Conservation (phyloP, 2,113 vertebrate species). For the Acrocephalus arundinaceus region DNA sequence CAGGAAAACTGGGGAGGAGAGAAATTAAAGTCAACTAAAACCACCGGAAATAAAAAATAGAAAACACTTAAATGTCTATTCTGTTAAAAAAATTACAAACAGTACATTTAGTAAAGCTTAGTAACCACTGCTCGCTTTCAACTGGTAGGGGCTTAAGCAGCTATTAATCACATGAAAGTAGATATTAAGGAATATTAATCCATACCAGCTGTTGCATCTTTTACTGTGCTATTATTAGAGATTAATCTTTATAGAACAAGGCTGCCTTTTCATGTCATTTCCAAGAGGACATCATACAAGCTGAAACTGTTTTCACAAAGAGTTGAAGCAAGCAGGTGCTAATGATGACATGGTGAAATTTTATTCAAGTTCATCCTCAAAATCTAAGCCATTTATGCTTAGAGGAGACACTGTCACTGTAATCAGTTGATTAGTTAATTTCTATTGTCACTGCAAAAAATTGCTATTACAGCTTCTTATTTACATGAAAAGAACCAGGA, state of each 20-base stretch:
- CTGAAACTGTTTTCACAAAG: neutral
- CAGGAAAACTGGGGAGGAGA: neutral
- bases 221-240: conserved; percentile 79
- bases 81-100: neutral
- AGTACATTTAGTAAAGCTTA: conserved; percentile 39
- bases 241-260: conserved; percentile 77
- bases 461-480: neutral
- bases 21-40: neutral
- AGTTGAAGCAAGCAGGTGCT: neutral
- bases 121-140: conserved; percentile 16
- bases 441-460: neutral
- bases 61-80: neutral
- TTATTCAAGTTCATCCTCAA: neutral
- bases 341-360: neutral
- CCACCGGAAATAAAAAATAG: neutral
- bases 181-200: conserved; percentile 79
- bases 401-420: neutral
- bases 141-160: conserved; percentile 69
- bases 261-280: conserved; percentile 61
- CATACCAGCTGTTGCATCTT: conserved; percentile 70
- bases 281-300: conserved; percentile 19
- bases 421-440: neutral
- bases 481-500: neutral
- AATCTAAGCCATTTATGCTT: neutral
- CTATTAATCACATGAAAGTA: conserved; percentile 87